Base-by-base conservation (phyloP, 1,140 invertebrate species). In the Procambarus clarkii region DNA sequence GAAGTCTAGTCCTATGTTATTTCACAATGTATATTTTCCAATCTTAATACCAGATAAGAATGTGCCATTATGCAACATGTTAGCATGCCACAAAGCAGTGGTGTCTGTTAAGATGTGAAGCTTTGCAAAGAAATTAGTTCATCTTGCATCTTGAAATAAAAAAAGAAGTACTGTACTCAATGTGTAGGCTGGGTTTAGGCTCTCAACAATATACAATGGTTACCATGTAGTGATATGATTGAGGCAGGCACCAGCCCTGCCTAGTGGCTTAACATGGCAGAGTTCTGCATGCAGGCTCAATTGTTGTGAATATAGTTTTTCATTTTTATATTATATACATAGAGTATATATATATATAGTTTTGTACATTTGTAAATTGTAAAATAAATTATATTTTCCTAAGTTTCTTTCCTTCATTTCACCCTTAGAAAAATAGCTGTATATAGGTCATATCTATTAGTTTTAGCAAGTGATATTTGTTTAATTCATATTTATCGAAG, bases 351-450 rank as follows among this genome's bases (percentile, higher is more conserved):
- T 86, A 86, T 78, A 78, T 76, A 76, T 86, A 78, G 76, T 86
- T 86, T 86, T 86, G 85, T 86, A 86, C 76, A 86, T 86, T 86
- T 86, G 85, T 86, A 86, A 77, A 86, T 86, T 76, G 48, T 86
- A 77, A 77, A 86, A 86, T 77, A 86, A 77, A 86, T 77, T 44
- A 77, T 86, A 86, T 86, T 86, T 86, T 86, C 76, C 74, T 86
- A 77, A 86, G 85, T 86, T 86, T 78, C 71, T 86, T 86, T 86
- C 34, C 74, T 86, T 86, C 74, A 86, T 86, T 86, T 78, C 76
- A 78, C 85, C 85, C 74, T 34, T 58, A 71, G 11, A 46, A 58
- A 77, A 21, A 78, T 78, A 78, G 76, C 21, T 24, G 18, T 79
- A 54, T 7, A 9, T 81, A 58, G 48, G 45, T 81, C 48, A 81